Conservation (phyloP, 2,113 vertebrate species). For the Progne subis region DNA sequence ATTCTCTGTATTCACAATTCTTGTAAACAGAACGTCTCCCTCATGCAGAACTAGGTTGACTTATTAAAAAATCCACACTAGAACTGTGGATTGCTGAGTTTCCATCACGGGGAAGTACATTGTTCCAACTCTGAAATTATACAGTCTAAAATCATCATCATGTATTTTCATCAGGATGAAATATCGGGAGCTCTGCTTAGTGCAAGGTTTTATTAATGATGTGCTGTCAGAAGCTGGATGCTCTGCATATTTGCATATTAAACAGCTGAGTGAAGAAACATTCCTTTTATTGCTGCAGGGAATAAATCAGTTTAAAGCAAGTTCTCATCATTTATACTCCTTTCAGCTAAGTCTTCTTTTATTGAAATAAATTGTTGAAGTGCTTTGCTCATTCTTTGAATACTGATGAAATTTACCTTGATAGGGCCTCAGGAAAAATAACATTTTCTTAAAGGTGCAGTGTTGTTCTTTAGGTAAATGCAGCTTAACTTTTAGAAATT, state of each 20-base stretch:
- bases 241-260: conserved; percentile 99
- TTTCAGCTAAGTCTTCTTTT: conserved; percentile 93
- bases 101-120: conserved; percentile 80
- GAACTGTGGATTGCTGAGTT: conserved; percentile 69
- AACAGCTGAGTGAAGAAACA: conserved; percentile 93
- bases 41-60: conserved; percentile 17
- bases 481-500: conserved; percentile 45
- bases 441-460: conserved; percentile 82
- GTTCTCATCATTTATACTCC: conserved; percentile 92
- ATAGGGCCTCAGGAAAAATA: conserved; percentile 81
- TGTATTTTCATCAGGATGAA: conserved; percentile 99
- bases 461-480: conserved; percentile 58
- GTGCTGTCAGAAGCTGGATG: conserved; percentile 96
- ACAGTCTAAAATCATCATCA: conserved; percentile 97
- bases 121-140: conserved; percentile 89
- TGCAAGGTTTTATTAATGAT: conserved; percentile 97
- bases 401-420: conserved; percentile 89
- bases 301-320: conserved; percentile 99
- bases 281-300: conserved; percentile 95
- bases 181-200: conserved; percentile 92
- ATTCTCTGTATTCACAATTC: neutral
- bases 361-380: conserved; percentile 94
- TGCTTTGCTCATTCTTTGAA: conserved; percentile 90
- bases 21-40: conserved; percentile 11
- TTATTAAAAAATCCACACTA: conserved; percentile 38